Percentiles rank a stretch among this genome's conserved stretches.
These are phyloP conservation scores for Thalassoma bifasciatum DNA, from an alignment of 2,113 vertebrate species.

Conservation along the genomic window DNA sequence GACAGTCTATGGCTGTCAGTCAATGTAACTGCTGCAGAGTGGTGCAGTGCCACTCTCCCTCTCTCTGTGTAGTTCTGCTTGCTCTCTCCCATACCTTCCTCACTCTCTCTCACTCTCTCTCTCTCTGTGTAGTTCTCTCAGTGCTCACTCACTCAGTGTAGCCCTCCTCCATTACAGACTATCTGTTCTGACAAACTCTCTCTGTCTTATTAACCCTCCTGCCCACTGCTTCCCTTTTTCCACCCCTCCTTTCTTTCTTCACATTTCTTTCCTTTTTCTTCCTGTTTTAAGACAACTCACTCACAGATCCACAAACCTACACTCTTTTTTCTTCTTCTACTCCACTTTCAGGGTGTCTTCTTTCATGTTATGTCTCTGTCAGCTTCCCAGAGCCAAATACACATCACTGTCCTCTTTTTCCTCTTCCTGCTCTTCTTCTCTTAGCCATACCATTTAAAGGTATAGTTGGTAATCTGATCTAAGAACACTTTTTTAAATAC, in stretches of 20 bases:
- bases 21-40: constrained; percentile 67
- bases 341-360: too few relatives aligned
- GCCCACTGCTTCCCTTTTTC: neutral
- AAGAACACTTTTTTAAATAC: too few relatives aligned
- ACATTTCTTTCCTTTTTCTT: neutral
- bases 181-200: constrained; percentile 10
- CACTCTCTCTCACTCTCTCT: too few relatives aligned
- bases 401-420: too few relatives aligned
- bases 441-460: too few relatives aligned
- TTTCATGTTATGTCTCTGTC: too few relatives aligned
- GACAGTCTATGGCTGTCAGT: constrained; percentile 58
- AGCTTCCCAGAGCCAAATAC: too few relatives aligned
- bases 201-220: neutral
- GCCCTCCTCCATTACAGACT: constrained; percentile 4
- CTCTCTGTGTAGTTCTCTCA: constrained; percentile 14
- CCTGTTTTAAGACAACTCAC: neutral
- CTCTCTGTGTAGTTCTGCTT: too few relatives aligned
- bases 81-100: too few relatives aligned
- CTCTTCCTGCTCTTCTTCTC: too few relatives aligned
- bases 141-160: constrained; percentile 11
- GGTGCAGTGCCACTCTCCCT: constrained; percentile 65
- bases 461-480: too few relatives aligned
- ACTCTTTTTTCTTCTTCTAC: too few relatives aligned
- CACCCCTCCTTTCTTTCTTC: neutral
- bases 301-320: neutral